Percentiles rank a stretch among this genome's conserved stretches.
These are phyloP conservation scores for Oophaga pumilio DNA, from an alignment of 2,113 vertebrate species.

Conservation along the genomic window DNA sequence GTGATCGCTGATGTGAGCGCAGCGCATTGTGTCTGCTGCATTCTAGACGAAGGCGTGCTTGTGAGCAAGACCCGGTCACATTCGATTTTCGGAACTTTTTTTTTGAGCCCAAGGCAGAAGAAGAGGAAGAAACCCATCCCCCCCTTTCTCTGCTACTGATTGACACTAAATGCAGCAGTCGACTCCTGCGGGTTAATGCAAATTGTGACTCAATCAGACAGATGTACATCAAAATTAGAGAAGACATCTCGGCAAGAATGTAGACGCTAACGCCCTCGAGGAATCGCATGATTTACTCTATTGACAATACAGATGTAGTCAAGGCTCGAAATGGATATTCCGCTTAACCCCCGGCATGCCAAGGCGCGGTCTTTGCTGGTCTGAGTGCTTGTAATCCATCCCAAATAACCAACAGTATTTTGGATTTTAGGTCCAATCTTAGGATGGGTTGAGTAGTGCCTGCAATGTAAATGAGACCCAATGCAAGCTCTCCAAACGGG, in stretches of 20 bases:
- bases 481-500: too few species aligned
- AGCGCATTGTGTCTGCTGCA: not conserved
- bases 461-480: too few species aligned
- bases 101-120: not conserved
- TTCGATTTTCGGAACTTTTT: not conserved
- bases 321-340: not conserved
- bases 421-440: too few species aligned
- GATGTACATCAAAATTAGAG: conserved; percentile 49
- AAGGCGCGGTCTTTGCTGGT: not conserved
- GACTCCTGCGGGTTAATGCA: conserved; percentile 31
- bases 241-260: conserved; percentile 18
- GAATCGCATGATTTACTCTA: conserved; percentile 38
- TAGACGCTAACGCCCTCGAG: conserved; percentile 22
- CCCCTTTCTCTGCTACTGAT: not conserved
- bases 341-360: not conserved
- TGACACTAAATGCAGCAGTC: not conserved
- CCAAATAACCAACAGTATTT: not conserved
- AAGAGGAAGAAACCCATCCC: not conserved
- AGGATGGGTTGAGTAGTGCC: too few species aligned
- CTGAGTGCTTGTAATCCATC: not conserved
- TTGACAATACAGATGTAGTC: conserved; percentile 32
- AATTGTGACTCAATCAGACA: conserved; percentile 46
- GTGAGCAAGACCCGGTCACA: not conserved
- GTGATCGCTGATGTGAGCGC: not conserved
- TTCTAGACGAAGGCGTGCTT: not conserved